phyloP scores from a whole-genome alignment of 1,140 invertebrate genomes.

The Diorhabda carinulata region DNA sequence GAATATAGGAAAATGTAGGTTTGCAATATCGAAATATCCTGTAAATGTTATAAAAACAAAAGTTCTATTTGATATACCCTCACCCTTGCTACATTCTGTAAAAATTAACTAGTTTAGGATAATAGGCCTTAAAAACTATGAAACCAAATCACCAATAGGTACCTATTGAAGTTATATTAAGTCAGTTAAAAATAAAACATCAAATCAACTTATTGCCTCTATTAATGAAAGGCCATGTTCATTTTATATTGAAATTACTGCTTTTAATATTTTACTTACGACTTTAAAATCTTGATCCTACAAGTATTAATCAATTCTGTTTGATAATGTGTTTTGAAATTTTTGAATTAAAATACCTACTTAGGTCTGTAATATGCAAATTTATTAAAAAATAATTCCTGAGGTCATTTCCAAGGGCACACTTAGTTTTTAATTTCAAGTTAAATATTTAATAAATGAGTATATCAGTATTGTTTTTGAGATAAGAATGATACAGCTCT shows the following conservation, averaged over 20 bases:
- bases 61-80: no score
- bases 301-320: neutral
- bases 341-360: neutral
- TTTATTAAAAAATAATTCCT: neutral
- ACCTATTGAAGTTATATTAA: no score
- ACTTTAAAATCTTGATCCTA: neutral
- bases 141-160: no score
- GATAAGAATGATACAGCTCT: neutral
- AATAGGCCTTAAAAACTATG: no score
- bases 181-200: neutral
- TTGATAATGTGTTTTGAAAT: neutral
- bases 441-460: conserved; percentile 6
- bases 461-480: conserved; percentile 13
- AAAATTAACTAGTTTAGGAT: no score
- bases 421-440: conserved; percentile 1
- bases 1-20: no score
- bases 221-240: neutral
- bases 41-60: no score
- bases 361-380: neutral
- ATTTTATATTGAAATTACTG: neutral
- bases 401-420: conserved; percentile 8
- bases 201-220: neutral
- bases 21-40: no score
- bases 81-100: no score
- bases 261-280: neutral